Evolutionary conservation across 2,797 vertebrate species (phyloP).

Genomic region (Gymnothorax reevesii): DNA sequence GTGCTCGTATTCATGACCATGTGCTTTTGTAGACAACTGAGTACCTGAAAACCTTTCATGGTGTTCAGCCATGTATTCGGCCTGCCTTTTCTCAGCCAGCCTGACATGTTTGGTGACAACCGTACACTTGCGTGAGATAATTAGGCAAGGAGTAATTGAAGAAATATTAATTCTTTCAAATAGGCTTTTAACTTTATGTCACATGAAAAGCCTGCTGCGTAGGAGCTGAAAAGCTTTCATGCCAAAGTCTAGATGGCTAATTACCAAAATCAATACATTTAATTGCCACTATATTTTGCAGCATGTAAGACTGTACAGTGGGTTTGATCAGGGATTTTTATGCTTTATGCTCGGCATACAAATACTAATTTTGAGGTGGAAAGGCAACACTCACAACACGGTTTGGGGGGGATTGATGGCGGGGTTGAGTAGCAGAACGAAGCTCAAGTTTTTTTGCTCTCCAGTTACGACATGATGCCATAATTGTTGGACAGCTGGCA

Average conservation of each 20-base stretch:
- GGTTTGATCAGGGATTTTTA: too few relatives aligned
- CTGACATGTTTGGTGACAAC: slow-evolving; percentile 8
- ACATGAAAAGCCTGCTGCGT: neutral
- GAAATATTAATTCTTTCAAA: neutral
- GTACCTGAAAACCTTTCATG: neutral
- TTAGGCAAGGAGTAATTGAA: neutral
- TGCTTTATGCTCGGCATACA: too few relatives aligned
- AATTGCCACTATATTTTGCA: neutral
- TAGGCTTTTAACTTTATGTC: neutral
- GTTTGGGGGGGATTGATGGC: too few relatives aligned
- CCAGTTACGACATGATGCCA: too few relatives aligned
- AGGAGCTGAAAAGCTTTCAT: neutral
- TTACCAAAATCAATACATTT: neutral
- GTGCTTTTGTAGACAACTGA: neutral
- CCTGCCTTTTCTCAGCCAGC: neutral
- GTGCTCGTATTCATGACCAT: neutral
- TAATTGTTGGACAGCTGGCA: too few relatives aligned
- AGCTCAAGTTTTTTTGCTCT: too few relatives aligned
- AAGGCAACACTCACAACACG: too few relatives aligned
- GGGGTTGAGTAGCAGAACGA: too few relatives aligned
- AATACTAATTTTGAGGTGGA: too few relatives aligned
- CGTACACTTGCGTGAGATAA: neutral
- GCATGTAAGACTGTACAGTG: too few relatives aligned
- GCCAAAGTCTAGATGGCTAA: neutral
- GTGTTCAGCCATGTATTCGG: neutral